A percentile compares a stretch with the other conserved stretches of the same genome.
phyloP scores from a whole-genome alignment of 2,888 invertebrate species.

The Tholera decimalis region DNA sequence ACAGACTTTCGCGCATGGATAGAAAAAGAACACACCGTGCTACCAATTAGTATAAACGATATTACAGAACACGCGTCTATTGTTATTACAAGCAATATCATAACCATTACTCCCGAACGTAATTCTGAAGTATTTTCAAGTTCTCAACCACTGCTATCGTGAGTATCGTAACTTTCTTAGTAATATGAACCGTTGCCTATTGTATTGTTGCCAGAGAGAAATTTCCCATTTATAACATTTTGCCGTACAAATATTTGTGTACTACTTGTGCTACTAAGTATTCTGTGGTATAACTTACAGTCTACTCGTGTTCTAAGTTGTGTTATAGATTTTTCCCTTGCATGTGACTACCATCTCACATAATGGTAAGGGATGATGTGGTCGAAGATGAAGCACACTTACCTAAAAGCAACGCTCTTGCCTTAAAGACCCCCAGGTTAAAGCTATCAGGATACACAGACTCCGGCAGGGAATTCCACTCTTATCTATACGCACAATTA shows the following conservation, averaged over 20 bases:
- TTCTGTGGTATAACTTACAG: slow-evolving; percentile 13
- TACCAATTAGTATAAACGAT: slow-evolving; percentile 40
- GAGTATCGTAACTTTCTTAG: slow-evolving; percentile 41
- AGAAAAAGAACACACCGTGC: slow-evolving; percentile 32
- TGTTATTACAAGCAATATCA: slow-evolving; percentile 42
- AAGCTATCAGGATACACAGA: too few relatives aligned
- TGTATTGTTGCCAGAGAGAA: slow-evolving; percentile 44
- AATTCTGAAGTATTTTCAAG: slow-evolving; percentile 38
- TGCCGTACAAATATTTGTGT: slow-evolving; percentile 43
- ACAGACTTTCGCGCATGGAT: slow-evolving; percentile 15
- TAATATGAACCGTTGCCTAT: slow-evolving; percentile 33
- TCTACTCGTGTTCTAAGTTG: slow-evolving; percentile 22
- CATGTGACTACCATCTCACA: too few relatives aligned
- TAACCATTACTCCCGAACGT: slow-evolving; percentile 28
- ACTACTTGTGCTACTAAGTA: too few relatives aligned
- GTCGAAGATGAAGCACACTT: too few relatives aligned
- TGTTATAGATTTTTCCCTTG: slow-evolving; percentile 20
- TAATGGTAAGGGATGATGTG: too few relatives aligned
- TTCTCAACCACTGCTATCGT: slow-evolving; percentile 32
- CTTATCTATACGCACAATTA: too few relatives aligned
- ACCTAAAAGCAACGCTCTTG: too few relatives aligned
- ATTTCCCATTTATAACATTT: slow-evolving; percentile 35
- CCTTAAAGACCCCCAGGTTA: too few relatives aligned
- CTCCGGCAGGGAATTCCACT: too few relatives aligned
- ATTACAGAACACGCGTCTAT: slow-evolving; percentile 35